Evolutionary conservation across 2,113 vertebrate species (phyloP).

Genomic region (Colinus virginianus): DNA sequence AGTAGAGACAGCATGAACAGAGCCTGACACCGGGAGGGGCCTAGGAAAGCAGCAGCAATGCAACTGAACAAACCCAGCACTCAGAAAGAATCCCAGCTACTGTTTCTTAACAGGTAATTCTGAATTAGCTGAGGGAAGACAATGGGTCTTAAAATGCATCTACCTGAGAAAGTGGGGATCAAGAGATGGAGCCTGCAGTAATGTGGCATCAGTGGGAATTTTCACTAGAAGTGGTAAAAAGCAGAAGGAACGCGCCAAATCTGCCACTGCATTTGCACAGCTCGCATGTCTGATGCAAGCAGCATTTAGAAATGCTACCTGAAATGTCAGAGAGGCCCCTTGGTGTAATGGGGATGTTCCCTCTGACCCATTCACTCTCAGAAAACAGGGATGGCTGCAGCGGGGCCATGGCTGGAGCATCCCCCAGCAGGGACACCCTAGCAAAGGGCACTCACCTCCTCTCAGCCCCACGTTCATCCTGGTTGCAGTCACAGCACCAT

Average conservation of each 20-base stretch:
- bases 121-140: neutral
- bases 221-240: neutral
- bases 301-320: neutral
- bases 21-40: neutral
- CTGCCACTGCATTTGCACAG: neutral
- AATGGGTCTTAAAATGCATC: neutral
- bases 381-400: neutral
- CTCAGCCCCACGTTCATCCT: fast-evolving
- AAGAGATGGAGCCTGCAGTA: neutral
- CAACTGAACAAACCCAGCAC: neutral
- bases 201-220: neutral
- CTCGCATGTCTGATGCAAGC: neutral
- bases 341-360: no score
- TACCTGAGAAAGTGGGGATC: neutral
- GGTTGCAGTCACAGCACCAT: neutral
- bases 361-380: neutral
- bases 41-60: neutral
- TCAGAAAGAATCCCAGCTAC: neutral
- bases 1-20: neutral
- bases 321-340: neutral
- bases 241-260: neutral
- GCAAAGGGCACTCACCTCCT: neutral
- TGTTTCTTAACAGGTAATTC: neutral
- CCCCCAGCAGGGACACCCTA: fast-evolving
- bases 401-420: no score